Base-by-base conservation (phyloP, 2,888 invertebrate genomes). In the Hyles lineata region DNA sequence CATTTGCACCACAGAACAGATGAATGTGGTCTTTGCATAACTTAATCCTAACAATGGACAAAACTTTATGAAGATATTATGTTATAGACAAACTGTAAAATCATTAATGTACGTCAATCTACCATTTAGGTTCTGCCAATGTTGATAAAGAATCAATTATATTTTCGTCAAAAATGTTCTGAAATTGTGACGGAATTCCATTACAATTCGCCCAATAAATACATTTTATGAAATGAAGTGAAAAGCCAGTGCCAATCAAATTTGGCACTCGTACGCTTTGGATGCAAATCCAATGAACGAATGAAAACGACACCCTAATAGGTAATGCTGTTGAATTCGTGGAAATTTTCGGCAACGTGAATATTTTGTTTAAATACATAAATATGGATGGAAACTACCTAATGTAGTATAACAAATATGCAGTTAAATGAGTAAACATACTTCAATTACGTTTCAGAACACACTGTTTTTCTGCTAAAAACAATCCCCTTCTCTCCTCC, bases 221-320 rank as follows among this genome's bases (percentile, higher is more conserved):
- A 75, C 73, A 76, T 69, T 67, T 35, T 25, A 29, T 29, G 23
- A 76, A 74, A 74, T 74, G 70, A 74, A 75, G 73, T 72, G 73
- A 76, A 74, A 79, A 75, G 73, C 25, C 59, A 62, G 69, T 74
- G 70, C 70, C 77, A 77, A 79, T 78, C 32, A 69, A 61, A 74
- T 77, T 76, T 60, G 43, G 52, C 63, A 67, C n/a, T 74, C 43
- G 62, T 59, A 25, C 74, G 73, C 72, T 60, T 63, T 69, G 70
- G 75, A 80, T 80, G 80, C 76, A 80, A 81, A 80, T 80, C 77
- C 73, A 80, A 79, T 80, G 76, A 72, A 76, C 71, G 73, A 76
- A 80, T 74, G 59, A 72, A 72, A 75, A 67, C 71, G 69, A 78
- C 67, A 71, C 17, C 70, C 52, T 67, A 70, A 76, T 58, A 59